Percentiles rank a stretch among this genome's conserved stretches.
Conservation (phyloP, 2,888 invertebrate genomes). For the Euclidia mi region DNA sequence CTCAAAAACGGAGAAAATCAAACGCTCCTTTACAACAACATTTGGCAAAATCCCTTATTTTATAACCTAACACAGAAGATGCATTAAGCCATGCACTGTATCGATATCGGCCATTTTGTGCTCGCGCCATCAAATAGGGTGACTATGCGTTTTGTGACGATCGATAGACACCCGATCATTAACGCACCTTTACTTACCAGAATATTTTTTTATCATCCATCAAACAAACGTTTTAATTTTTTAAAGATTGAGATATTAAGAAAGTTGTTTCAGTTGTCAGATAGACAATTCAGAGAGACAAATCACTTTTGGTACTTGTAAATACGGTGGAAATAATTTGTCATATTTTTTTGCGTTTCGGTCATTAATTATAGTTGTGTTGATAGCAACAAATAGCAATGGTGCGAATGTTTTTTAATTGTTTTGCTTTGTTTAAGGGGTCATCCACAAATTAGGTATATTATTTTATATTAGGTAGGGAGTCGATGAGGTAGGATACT, state of each 20-base stretch:
- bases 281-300: neutral
- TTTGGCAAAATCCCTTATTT: constrained; percentile 12
- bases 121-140: constrained; percentile 77
- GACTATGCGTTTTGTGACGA: constrained; percentile 75
- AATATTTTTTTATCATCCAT: constrained; percentile 25
- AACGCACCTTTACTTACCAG: constrained; percentile 52
- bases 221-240: constrained; percentile 18
- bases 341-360: constrained; percentile 2
- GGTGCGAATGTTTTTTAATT: too few relatives aligned
- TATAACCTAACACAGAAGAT: constrained; percentile 19
- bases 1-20: too few relatives aligned
- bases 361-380: constrained; percentile 3
- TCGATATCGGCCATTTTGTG: constrained; percentile 64
- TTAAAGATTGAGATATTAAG: constrained; percentile 18
- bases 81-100: constrained; percentile 31
- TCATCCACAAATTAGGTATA: too few relatives aligned
- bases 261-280: constrained; percentile 2
- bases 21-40: constrained; percentile 10
- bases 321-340: constrained; percentile 3
- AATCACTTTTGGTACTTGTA: neutral
- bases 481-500: too few relatives aligned
- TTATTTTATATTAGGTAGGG: too few relatives aligned
- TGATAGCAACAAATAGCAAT: constrained; percentile 2
- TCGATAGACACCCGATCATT: constrained; percentile 71
- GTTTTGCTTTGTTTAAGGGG: too few relatives aligned